Evolutionary conservation across 2,797 vertebrate species (phyloP).

Genomic region (Gymnothorax reevesii): DNA sequence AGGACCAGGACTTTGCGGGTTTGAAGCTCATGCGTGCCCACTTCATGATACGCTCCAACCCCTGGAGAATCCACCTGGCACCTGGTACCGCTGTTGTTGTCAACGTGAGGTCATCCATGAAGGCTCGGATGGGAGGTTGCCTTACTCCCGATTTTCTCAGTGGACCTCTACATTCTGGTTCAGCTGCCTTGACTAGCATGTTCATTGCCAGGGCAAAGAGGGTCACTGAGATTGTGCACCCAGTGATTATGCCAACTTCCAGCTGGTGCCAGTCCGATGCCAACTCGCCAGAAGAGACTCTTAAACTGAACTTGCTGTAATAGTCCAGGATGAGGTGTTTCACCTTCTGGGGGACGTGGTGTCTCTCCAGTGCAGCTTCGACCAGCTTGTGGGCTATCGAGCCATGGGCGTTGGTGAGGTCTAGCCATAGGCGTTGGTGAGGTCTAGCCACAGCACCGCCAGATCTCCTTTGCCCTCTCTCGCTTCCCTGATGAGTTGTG

Average conservation of each 20-base stretch:
- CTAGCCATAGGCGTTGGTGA: conserved; percentile 5
- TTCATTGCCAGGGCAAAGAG: not conserved
- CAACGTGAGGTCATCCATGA: not conserved
- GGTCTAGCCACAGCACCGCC: conserved; percentile 10
- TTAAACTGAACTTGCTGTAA: conserved; percentile 2
- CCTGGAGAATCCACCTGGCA: not conserved
- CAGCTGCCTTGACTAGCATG: not conserved
- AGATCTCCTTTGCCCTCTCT: not conserved
- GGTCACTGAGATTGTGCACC: not conserved
- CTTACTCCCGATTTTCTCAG: not conserved
- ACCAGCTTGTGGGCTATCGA: conserved; percentile 28
- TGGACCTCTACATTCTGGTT: not conserved
- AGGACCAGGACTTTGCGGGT: too few species aligned
- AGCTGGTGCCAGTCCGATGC: conserved; percentile 7
- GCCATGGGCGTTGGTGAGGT: conserved; percentile 8
- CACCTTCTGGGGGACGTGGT: not conserved
- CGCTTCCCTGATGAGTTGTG: conserved; percentile 1
- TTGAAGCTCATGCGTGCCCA: not conserved
- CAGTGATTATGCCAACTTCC: not conserved
- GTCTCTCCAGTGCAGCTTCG: not conserved
- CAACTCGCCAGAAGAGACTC: not conserved
- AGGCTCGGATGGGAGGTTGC: conserved; percentile 3
- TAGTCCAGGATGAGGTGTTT: not conserved
- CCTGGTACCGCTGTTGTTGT: not conserved
- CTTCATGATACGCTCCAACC: not conserved